Evolutionary conservation across 35 echinoderm and acorn worm species (phyloP).

Genomic region (Nesometra sesokonis): DNA sequence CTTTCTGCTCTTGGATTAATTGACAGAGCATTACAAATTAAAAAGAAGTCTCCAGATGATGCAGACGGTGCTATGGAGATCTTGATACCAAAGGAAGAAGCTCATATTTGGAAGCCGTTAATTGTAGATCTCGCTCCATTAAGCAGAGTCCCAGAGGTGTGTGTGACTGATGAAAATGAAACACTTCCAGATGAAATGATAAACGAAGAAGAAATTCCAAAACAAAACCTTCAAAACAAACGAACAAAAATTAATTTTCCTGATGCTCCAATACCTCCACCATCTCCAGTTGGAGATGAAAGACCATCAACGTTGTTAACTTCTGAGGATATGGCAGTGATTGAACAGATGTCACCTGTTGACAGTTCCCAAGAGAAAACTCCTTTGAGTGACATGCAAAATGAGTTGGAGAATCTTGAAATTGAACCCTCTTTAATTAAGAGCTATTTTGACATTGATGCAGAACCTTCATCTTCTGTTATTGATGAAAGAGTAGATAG

Average conservation of each 20-base stretch:
- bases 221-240: not conserved
- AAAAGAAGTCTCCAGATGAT: not conserved
- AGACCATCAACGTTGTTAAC: not conserved
- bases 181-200: conserved; percentile 1
- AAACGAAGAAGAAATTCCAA: not conserved
- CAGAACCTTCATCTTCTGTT: not conserved
- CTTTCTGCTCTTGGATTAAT: conserved; percentile 13
- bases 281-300: not conserved
- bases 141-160: not conserved
- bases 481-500: not conserved
- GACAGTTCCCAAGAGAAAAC: not conserved
- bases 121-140: not conserved
- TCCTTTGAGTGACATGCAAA: not conserved
- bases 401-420: not conserved
- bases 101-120: not conserved
- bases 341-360: not conserved
- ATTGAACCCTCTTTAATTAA: not conserved
- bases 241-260: not conserved
- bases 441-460: not conserved
- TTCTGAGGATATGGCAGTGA: not conserved
- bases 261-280: not conserved
- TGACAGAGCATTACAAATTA: not conserved
- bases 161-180: not conserved
- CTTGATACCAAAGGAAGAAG: not conserved
- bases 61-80: not conserved